These are phyloP conservation scores for Lycophotia porphyrea DNA, from an alignment of 2,888 invertebrate genomes.

Conservation along the genomic window DNA sequence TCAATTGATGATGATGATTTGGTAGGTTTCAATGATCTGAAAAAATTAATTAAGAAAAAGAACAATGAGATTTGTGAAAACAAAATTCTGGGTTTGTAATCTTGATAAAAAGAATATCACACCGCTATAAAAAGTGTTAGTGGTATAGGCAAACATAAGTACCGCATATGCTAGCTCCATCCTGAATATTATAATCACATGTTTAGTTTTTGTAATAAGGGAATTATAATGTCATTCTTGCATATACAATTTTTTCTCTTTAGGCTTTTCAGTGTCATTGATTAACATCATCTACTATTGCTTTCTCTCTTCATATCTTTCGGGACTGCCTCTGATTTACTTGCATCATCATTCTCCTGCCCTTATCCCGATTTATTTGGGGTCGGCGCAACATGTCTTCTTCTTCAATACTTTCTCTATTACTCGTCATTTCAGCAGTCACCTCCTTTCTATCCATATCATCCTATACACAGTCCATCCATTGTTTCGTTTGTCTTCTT, in stretches of 20 bases:
- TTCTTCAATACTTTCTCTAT: too few relatives aligned
- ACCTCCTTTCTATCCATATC: too few relatives aligned
- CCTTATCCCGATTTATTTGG: too few relatives aligned
- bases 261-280: background rate
- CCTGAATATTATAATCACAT: background rate
- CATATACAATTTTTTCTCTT: background rate
- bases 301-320: background rate
- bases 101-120: background rate
- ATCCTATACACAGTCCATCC: too few relatives aligned
- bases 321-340: background rate
- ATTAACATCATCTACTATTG: background rate
- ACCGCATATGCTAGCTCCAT: background rate
- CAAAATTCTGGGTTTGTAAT: background rate
- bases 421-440: too few relatives aligned
- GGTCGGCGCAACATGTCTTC: too few relatives aligned
- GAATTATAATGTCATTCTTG: too few relatives aligned
- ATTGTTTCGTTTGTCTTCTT: too few relatives aligned
- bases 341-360: too few relatives aligned
- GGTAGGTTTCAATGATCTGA: background rate
- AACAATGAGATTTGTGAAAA: background rate
- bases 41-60: background rate
- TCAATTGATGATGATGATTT: slow-evolving; percentile 32
- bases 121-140: too few relatives aligned
- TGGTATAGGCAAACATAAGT: background rate
- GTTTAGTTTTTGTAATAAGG: too few relatives aligned